These are phyloP conservation scores for Apolygus lucorum DNA, from an alignment of 1,140 invertebrate genomes.

Conservation along the genomic window DNA sequence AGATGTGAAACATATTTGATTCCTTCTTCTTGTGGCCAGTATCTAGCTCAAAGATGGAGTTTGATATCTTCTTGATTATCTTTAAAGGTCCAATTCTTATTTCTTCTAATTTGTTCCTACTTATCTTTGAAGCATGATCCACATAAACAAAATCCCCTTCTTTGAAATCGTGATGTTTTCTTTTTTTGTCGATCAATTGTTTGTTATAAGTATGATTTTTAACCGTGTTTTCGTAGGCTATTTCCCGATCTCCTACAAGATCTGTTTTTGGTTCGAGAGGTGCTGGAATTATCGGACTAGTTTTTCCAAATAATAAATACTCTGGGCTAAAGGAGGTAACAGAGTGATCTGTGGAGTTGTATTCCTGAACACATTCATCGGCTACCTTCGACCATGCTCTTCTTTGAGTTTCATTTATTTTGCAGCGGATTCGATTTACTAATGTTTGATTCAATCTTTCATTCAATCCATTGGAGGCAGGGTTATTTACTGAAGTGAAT, in stretches of 20 bases:
- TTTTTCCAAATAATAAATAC: not conserved
- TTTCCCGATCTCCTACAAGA: not conserved
- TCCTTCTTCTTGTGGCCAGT: not conserved
- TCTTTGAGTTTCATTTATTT: not conserved
- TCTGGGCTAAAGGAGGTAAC: not conserved
- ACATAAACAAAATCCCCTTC: not conserved
- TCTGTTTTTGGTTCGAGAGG: not conserved
- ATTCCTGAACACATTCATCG: not conserved
- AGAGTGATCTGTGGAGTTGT: not conserved
- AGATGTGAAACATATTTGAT: not conserved
- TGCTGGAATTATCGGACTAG: not conserved
- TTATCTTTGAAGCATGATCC: not conserved
- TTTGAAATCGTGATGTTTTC: not conserved
- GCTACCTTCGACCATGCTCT: not conserved
- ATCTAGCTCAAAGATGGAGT: not conserved
- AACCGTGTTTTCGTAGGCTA: not conserved
- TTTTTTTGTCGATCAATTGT: not conserved
- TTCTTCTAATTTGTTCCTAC: not conserved
- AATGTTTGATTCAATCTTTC: constrained; percentile 17
- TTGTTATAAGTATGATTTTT: not conserved
- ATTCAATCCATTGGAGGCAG: constrained; percentile 11
- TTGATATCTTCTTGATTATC: not conserved
- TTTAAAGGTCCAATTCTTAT: not conserved
- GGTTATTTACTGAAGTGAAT: not conserved
- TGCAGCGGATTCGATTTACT: constrained; percentile 8